A percentile compares a stretch with the other conserved stretches of the same genome.
These are phyloP conservation scores for Irena cyanogastra DNA, from an alignment of 2,113 vertebrate genomes.

Conservation along the genomic window DNA sequence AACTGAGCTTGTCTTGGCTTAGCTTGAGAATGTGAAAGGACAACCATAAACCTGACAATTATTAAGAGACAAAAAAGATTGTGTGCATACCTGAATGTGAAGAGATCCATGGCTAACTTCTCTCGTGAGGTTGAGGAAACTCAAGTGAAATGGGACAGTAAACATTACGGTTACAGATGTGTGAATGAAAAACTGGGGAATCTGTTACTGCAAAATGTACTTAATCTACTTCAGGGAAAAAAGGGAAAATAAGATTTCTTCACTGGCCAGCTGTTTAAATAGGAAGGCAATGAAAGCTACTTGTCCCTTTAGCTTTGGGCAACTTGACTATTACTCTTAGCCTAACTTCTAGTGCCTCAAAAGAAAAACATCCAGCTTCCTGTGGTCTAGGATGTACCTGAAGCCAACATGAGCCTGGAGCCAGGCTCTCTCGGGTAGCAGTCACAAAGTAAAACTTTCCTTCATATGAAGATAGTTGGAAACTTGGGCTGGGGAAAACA, in stretches of 20 bases:
- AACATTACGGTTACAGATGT: not conserved
- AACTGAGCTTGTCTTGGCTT: conserved; percentile 17
- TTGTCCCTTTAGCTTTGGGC: conserved; percentile 22
- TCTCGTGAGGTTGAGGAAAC: not conserved
- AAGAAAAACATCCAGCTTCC: not conserved
- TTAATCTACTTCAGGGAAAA: conserved; percentile 2
- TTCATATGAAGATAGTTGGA: not conserved
- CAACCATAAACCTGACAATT: not conserved
- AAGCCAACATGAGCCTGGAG: not conserved
- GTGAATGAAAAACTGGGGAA: not conserved
- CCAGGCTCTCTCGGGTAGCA: not conserved
- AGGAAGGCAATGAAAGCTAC: not conserved
- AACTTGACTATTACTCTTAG: conserved; percentile 16
- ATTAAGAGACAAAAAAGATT: not conserved
- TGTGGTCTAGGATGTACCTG: not conserved
- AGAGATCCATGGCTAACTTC: not conserved
- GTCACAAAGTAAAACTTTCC: not conserved
- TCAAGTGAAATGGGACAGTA: not conserved
- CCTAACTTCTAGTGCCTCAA: conserved; percentile 29
- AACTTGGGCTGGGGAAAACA: not conserved
- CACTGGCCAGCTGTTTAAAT: not conserved
- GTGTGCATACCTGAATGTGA: not conserved
- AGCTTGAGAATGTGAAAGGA: conserved; percentile 11
- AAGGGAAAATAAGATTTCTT: not conserved
- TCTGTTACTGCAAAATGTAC: not conserved